phyloP scores from a whole-genome alignment of 2,113 vertebrate genomes.

The Monopterus albus region DNA sequence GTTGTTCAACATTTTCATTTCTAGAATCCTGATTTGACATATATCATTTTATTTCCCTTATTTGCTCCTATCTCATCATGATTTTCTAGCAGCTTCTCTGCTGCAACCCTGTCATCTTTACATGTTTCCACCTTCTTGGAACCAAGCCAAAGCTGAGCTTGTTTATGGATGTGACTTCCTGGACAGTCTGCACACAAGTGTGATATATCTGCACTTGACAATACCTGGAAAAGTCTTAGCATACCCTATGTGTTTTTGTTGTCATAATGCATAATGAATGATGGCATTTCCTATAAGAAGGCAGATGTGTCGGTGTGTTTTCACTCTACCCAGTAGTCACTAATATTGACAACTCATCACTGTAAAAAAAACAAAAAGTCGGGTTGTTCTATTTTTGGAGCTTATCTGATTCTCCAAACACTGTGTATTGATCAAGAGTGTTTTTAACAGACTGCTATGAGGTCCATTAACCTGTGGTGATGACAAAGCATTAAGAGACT shows the following conservation, averaged over 20 bases:
- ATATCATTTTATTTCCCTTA: not conserved
- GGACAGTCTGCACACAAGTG: not conserved
- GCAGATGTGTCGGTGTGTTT: not conserved
- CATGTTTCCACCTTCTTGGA: too few relatives aligned
- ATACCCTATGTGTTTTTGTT: not conserved
- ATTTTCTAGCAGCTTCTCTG: too few relatives aligned
- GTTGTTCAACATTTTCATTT: not conserved
- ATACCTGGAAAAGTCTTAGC: too few relatives aligned
- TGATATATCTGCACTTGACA: not conserved
- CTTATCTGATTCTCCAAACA: slow-evolving; percentile 56
- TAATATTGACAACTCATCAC: slow-evolving; percentile 26
- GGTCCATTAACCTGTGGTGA: slow-evolving; percentile 83
- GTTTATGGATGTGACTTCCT: not conserved
- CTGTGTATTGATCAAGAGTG: slow-evolving; percentile 77
- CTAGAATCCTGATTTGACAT: not conserved
- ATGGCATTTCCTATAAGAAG: not conserved
- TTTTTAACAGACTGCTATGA: slow-evolving; percentile 80
- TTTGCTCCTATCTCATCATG: not conserved
- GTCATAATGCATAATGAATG: not conserved
- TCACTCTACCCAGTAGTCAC: not conserved
- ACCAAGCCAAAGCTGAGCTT: not conserved
- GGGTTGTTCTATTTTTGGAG: slow-evolving; percentile 53
- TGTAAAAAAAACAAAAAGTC: slow-evolving; percentile 11
- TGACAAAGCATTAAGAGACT: slow-evolving; percentile 82
- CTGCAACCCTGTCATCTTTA: too few relatives aligned